phyloP scores from a whole-genome alignment of 2,113 vertebrate species.

The Periophthalmodon schlosseri region DNA sequence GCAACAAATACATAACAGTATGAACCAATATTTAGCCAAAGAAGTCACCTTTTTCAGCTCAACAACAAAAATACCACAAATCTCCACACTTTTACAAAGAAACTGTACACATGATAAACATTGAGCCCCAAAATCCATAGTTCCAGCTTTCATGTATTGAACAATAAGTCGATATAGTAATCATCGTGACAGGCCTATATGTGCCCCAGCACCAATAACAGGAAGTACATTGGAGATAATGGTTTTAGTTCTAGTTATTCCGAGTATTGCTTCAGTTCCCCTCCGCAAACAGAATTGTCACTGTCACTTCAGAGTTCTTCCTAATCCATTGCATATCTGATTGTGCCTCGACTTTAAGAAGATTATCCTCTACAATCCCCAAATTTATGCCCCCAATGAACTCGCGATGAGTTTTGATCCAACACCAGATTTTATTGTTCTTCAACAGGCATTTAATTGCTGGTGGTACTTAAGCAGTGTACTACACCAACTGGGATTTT shows the following conservation, averaged over 20 bases:
- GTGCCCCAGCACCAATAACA: background rate
- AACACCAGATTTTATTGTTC: constrained; percentile 13
- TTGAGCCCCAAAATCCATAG: too few species aligned
- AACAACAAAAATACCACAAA: too few species aligned
- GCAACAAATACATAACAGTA: too few species aligned
- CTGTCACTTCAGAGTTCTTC: background rate
- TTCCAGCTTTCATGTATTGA: too few species aligned
- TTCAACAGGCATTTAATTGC: constrained; percentile 53
- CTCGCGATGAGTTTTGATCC: constrained; percentile 8
- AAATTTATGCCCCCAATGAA: constrained; percentile 12
- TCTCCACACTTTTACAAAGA: too few species aligned
- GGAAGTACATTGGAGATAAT: background rate
- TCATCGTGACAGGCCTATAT: background rate
- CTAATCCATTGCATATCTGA: constrained; percentile 1
- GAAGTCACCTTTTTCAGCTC: too few species aligned
- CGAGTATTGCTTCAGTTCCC: background rate
- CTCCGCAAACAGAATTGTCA: background rate
- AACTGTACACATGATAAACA: too few species aligned
- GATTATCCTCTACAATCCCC: background rate
- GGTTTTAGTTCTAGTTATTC: background rate
- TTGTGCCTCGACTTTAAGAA: constrained; percentile 1
- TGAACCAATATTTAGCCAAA: too few species aligned
- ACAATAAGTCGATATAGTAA: too few species aligned
- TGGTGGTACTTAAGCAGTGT: constrained; percentile 40
- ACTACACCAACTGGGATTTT: constrained; percentile 59